Evolutionary conservation across 2,888 invertebrate species (phyloP), one percentile per base, ranked within the genome.

Genomic region (Malacosoma neustria): DNA sequence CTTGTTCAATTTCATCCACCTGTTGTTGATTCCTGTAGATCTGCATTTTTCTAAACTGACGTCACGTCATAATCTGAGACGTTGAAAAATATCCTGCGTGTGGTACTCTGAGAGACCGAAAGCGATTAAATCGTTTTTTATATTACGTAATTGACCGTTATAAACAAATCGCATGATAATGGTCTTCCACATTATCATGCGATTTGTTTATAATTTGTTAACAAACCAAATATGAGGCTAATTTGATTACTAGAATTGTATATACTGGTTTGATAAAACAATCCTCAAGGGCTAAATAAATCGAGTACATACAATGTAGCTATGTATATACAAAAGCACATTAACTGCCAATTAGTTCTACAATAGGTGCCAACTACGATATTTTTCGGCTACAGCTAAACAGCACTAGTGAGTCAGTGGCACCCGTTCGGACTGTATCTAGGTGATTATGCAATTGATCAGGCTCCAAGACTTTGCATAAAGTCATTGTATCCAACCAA

Each of bases 391-490:
- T 52, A 50, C 52, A 57, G 52, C 59, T 57, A 52, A 64, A 66
- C 54, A 61, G 56, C 56, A 57, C 48, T 54, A 57, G 58, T 61
- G 67, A 67, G 51, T 70, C 64, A 64, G 48, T 55, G 53, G 54
- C 57, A 51, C 49, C 54, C 50, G 47, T 60, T 54, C 52, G 22
- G 51, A 59, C 61, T 62, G 9, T 22, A n/a, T n/a, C 59, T 72
- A 69, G 67, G 60, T 63, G 61, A 71, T 75, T 75, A 74, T 74
- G 73, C 75, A 79, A 77, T 65, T 68, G 61, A 66, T 63, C 65
- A 66, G 60, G 56, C 61, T 66, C 66, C 62, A 62, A 66, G 42
- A 54, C 54, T 22, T 22, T 22, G 22, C 22, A 22, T 22, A 22
- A 22, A 22, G 22, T 12, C 11, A 7, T 22, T 30, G 11, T 11